Base-by-base conservation (phyloP, 2,888 invertebrate genomes). In the Drosophila colorata region DNA sequence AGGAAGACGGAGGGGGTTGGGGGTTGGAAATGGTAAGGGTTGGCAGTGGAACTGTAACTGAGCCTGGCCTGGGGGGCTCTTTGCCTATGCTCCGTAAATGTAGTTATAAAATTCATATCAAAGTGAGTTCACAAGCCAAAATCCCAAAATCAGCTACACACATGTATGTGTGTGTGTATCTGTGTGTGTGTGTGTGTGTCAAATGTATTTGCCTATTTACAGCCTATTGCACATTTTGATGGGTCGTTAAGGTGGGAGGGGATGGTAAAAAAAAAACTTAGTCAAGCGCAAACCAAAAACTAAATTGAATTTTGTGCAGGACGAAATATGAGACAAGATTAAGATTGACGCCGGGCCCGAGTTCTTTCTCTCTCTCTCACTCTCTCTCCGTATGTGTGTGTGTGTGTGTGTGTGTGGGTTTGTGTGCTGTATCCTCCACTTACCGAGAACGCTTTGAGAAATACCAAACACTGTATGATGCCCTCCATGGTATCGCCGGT, bases 401-500 rank as follows among this genome's bases (percentile, higher is more conserved):
- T 25, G 25, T 25, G 25, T 28, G 20, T 59, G 7, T 46, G 7
- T 41, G 16, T 47, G 38, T 59, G 58, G 48, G 25, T 49, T 28
- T 43, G 33, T 44, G 14, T 63, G 16, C 18, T 63, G 38, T 41
- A 8, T 58, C 44, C 56, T 49, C 60, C 69, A 94, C 97, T 96
- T 94, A 97, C 97, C 96, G 97, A 97, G 92, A 97, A 97, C 40
- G 97, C 97, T 93, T 97, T 97, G 91, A 97, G 95, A 93, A 97
- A 97, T 88, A 97, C 97, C 89, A 97, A 94, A 92, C 97, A 97
- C 93, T 97, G 97, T 91, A 97, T 97, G 91, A 97, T 97, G 85
- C 97, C 97, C 91, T 97, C 97, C 97, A 97, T 97, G 68, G 97
- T 97, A 93, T 97, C 97, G 57, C 97, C 97, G 47, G 97, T 96